Evolutionary conservation across 2,113 vertebrate genomes (phyloP), one percentile per base, ranked within the genome.

Genomic region (Thalassoma bifasciatum): DNA sequence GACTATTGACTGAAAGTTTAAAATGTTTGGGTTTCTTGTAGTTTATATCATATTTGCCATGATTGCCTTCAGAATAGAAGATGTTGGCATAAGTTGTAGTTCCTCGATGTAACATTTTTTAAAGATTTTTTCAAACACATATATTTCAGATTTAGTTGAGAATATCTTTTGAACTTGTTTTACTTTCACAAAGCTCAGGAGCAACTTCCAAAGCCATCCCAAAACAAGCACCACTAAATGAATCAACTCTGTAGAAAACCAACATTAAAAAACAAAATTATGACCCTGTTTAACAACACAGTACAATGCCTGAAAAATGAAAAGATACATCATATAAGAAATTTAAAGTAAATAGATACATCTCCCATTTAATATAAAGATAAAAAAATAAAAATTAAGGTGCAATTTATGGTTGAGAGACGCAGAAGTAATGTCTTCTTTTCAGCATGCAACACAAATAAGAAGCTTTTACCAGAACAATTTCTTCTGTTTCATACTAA

Each of bases 331-430:
- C 12, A 21, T 47, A 66, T 46, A 54, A 30, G 34, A 60, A 80
- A 52, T 40, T 8, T 42, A 47, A 34, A 13, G 59, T 49, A 61
- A 69, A 72, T 8, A 34, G 9, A 66, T 54, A 69, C 36, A 70
- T 38, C 37, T 34, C 17, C 19, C 21, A 64, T 13, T 42, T 63
- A 26, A 54, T 46, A 11, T 60, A 75, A 52, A 50, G 34, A 23
- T 51, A 72, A 70, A 4, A 14, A 60, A 40, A 64, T 36, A 16
- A 51, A 3, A 17, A 14, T 72, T 84, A 89, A 88, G 88, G 86
- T 91, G 89, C 89, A 86, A 79, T 57, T 83, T 66, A 77, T 73
- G 74, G 72, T 56, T 79, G 63, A 49, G 6, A 76, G 59, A 86
- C 54, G 65, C 79, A 79, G 60, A 81, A 58, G 13, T n/a, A 37